These are phyloP conservation scores for Varanus salvator DNA, from an alignment of 2,113 vertebrate genomes.

Conservation along the genomic window DNA sequence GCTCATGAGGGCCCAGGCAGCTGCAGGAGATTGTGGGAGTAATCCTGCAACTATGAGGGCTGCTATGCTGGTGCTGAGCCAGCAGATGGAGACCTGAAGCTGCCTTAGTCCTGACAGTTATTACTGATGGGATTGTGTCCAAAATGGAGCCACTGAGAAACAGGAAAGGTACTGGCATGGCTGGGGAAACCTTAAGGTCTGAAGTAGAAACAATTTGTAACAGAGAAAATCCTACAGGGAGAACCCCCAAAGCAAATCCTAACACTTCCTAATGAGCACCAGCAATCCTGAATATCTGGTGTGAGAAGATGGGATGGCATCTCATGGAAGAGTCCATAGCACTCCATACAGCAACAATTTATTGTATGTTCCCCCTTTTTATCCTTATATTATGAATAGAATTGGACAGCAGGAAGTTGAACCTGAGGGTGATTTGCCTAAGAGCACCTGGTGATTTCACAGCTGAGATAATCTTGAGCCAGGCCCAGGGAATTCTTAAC, in stretches of 20 bases:
- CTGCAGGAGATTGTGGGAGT: no score
- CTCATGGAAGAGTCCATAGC: neutral
- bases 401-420: neutral
- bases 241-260: neutral
- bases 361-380: neutral
- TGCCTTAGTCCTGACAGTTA: no score
- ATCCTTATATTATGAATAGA: neutral
- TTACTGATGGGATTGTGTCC: neutral
- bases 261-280: neutral
- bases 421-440: neutral
- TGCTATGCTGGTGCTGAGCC: no score
- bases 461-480: neutral
- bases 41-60: no score
- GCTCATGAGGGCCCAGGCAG: no score
- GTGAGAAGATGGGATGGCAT: neutral
- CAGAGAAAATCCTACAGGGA: accelerated
- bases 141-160: neutral
- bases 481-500: neutral
- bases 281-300: neutral
- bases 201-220: neutral
- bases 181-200: neutral
- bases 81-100: no score
- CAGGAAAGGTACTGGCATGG: neutral
- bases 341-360: neutral
- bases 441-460: no score